These are phyloP conservation scores for Solea senegalensis DNA, from an alignment of 2,113 vertebrate species.

Conservation along the genomic window DNA sequence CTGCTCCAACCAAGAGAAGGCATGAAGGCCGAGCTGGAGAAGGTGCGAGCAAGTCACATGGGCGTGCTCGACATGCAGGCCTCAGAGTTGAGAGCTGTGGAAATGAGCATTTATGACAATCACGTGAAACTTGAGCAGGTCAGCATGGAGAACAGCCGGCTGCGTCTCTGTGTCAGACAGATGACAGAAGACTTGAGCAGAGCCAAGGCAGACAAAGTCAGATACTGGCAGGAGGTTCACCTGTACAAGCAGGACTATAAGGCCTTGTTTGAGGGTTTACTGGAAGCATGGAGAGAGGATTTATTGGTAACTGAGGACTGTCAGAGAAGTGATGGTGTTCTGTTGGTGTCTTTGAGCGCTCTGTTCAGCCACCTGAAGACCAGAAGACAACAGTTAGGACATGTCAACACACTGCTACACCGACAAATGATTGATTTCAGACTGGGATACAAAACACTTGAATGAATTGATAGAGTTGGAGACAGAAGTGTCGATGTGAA, in stretches of 20 bases:
- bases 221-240: constrained; percentile 11
- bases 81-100: constrained; percentile 53
- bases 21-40: constrained; percentile 47
- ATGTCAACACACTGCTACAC: constrained; percentile 12
- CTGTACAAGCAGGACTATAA: neutral
- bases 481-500: neutral
- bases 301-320: neutral
- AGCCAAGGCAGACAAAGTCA: constrained; percentile 4
- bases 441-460: constrained; percentile 32
- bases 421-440: constrained; percentile 46
- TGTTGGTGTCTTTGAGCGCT: neutral
- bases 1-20: constrained; percentile 59
- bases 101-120: constrained; percentile 62
- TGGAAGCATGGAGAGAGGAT: constrained; percentile 46
- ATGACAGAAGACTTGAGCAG: constrained; percentile 23
- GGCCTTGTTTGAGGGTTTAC: constrained; percentile 16
- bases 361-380: constrained; percentile 15
- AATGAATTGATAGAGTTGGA: neutral
- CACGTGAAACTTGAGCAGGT: constrained; percentile 62
- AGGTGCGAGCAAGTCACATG: constrained; percentile 7
- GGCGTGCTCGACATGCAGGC: constrained; percentile 34
- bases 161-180: constrained; percentile 46
- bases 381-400: constrained; percentile 26
- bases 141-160: constrained; percentile 69
- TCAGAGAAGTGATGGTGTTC: neutral